phyloP scores from a whole-genome alignment of 2,888 invertebrate species.

The Mayetiola destructor region DNA sequence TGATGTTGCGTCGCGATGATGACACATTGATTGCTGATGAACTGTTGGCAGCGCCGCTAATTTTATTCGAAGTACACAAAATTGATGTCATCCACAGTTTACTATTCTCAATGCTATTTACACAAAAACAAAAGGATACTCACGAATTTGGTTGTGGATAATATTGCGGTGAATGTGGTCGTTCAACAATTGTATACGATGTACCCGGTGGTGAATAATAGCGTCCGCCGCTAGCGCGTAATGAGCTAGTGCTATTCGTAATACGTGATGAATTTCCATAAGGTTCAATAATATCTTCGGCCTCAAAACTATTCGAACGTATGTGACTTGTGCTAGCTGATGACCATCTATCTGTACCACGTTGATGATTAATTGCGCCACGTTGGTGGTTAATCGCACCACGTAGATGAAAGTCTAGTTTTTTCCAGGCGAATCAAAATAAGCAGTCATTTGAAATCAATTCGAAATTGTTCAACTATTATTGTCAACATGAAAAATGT shows the following conservation, averaged over 20 bases:
- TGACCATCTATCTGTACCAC: conserved; percentile 23
- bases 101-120: neutral
- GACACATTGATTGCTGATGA: conserved; percentile 4
- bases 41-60: conserved; percentile 16
- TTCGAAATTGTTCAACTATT: too few species aligned
- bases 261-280: conserved; percentile 28
- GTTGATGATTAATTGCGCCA: conserved; percentile 27
- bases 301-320: conserved; percentile 34
- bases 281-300: conserved; percentile 32
- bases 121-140: neutral
- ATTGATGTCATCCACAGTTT: neutral
- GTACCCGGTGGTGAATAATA: conserved; percentile 83
- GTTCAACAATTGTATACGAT: conserved; percentile 75
- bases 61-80: neutral
- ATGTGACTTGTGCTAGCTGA: conserved; percentile 24
- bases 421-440: too few species aligned
- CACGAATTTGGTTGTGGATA: conserved; percentile 26
- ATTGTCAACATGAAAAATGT: too few species aligned
- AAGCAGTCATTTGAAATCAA: too few species aligned
- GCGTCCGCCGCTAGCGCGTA: conserved; percentile 49
- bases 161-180: conserved; percentile 53
- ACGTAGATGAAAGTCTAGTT: too few species aligned
- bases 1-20: neutral
- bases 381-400: conserved; percentile 33
- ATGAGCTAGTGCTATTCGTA: conserved; percentile 35